Evolutionary conservation across 2,888 invertebrate genomes (phyloP).

Genomic region (Polymixis lichenea): DNA sequence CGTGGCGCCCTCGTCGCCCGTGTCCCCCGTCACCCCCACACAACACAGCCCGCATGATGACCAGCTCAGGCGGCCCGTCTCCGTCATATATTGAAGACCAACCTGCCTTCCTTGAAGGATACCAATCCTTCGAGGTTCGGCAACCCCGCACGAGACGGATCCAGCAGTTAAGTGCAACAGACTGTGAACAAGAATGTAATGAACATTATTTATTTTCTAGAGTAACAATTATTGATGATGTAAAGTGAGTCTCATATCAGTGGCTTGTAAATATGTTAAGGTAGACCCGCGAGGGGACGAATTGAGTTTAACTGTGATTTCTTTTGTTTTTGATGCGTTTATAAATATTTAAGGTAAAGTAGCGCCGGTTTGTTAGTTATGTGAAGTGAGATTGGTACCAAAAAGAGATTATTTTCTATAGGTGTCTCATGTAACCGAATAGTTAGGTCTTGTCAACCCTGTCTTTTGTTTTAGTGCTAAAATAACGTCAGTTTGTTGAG

Average conservation of each 20-base stretch:
- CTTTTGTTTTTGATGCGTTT: conserved; percentile 82
- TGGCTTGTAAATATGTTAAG: conserved; percentile 85
- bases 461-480: conserved; percentile 74
- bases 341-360: conserved; percentile 81
- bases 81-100: conserved; percentile 93
- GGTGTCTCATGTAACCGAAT: conserved; percentile 81
- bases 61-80: conserved; percentile 92
- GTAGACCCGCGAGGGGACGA: conserved; percentile 73
- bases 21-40: conserved; percentile 85
- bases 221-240: conserved; percentile 76
- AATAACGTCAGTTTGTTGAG: conserved; percentile 77
- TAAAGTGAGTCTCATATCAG: conserved; percentile 85
- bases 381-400: conserved; percentile 90
- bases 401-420: conserved; percentile 88
- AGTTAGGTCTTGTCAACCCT: conserved; percentile 74
- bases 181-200: conserved; percentile 76
- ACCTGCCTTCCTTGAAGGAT: conserved; percentile 85
- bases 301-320: conserved; percentile 88
- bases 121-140: conserved; percentile 76
- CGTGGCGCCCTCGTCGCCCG: conserved; percentile 85
- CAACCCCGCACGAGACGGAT: conserved; percentile 69
- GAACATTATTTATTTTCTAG: conserved; percentile 85
- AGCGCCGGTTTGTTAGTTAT: conserved; percentile 79
- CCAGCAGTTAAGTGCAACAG: conserved; percentile 73
- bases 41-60: conserved; percentile 90